Evolutionary conservation across 2,797 vertebrate genomes (phyloP), one percentile per base, ranked within the genome.

Genomic region (Muraenolepis orangiensis): DNA sequence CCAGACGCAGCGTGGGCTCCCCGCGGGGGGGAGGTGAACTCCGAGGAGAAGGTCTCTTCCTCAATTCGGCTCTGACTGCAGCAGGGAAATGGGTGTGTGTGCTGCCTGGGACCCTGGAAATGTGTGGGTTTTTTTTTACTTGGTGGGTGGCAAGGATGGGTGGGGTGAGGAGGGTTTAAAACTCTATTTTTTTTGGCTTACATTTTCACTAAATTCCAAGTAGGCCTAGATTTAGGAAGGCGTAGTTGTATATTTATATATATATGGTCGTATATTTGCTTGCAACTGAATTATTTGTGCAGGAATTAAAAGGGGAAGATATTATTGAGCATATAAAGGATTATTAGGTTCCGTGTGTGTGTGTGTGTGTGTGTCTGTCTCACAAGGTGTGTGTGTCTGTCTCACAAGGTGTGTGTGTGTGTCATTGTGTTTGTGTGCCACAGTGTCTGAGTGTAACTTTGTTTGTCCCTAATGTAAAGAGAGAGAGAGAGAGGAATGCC

Each of bases 21-120:
- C 87, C 90, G 88, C 85, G 86, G 91, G 91, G 91, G 91, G 91
- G 90, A 12, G 82, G 84, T 80, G 90, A 86, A 87, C 89, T 87
- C 82, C 82, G 69, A 84, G 82, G 88, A 83, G 70, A 57, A 81
- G 84, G 79, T 87, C 85, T 66, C 83, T 74, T 81, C 76, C 74
- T 73, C 77, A 86, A 83, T 89, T 85, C 81, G 31, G 80, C 77
- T 78, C 83, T 6, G 6, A 42, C 75, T 79, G 74, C 67, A 78
- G 74, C 74, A 72, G 77, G 73, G 66, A 83, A 84, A 82, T 80
- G 40, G 72, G 74, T 82, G 75, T 57, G 51, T n/a, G 46, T n/a
- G n/a, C n/a, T n/a, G n/a, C n/a, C 46, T 20, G 18, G 16, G 20
- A 4, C 18, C 46, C 46, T 51, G 46, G 14, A 51, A 20, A 74